A percentile compares a stretch with the other conserved stretches of the same genome.
These are phyloP conservation scores for Aulostomus chinensis DNA, from an alignment of 2,797 vertebrate genomes.

Conservation along the genomic window DNA sequence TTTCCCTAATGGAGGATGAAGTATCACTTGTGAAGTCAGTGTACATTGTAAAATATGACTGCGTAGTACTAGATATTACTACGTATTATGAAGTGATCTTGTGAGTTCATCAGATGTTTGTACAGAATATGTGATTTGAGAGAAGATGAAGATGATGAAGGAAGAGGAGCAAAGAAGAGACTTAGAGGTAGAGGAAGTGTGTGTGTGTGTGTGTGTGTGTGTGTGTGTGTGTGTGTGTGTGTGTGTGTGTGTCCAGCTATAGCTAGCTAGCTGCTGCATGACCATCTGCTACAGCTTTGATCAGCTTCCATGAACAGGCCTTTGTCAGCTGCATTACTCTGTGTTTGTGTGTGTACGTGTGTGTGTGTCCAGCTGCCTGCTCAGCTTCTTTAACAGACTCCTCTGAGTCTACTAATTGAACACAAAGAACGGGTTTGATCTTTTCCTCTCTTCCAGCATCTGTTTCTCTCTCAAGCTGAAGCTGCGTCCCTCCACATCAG, in stretches of 20 bases:
- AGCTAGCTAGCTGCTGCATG: slow-evolving; percentile 54
- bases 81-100: too few species aligned
- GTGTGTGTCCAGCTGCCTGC: slow-evolving; percentile 54
- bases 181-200: not conserved
- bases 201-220: slow-evolving; percentile 3
- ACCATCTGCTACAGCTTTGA: slow-evolving; percentile 81
- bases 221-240: slow-evolving; percentile 22
- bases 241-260: slow-evolving; percentile 44
- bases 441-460: slow-evolving; percentile 38
- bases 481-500: not conserved
- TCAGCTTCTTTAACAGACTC: slow-evolving; percentile 67
- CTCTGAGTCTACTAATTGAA: slow-evolving; percentile 71
- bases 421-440: slow-evolving; percentile 58
- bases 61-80: too few species aligned
- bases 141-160: not conserved
- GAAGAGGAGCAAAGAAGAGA: too few species aligned
- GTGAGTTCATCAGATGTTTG: too few species aligned
- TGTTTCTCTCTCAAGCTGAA: slow-evolving; percentile 33
- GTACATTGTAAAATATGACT: too few species aligned
- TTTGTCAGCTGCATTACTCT: slow-evolving; percentile 56
- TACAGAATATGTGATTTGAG: too few species aligned
- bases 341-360: slow-evolving; percentile 21
- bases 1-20: too few species aligned
- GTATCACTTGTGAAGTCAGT: too few species aligned
- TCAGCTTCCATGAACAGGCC: slow-evolving; percentile 72